Evolutionary conservation across 2,797 vertebrate species (phyloP).

Genomic region (Molossus alvarezi): DNA sequence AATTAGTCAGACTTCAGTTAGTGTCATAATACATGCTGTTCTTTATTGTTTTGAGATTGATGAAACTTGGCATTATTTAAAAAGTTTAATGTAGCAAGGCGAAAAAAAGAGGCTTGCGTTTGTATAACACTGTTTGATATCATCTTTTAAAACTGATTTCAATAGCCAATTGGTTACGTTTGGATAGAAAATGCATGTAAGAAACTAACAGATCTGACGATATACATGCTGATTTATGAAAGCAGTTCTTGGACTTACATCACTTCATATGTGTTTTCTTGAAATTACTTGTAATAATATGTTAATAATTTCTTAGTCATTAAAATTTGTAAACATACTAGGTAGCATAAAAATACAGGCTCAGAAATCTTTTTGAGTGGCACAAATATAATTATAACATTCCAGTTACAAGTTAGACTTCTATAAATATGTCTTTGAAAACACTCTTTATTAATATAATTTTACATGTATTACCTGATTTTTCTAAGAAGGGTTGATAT

Average conservation of each 20-base stretch:
- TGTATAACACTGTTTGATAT: slow-evolving; percentile 26
- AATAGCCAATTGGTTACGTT: slow-evolving; percentile 75
- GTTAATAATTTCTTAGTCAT: slow-evolving; percentile 76
- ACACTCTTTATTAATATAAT: slow-evolving; percentile 67
- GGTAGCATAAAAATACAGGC: slow-evolving; percentile 69
- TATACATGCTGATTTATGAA: slow-evolving; percentile 77
- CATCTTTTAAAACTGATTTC: slow-evolving; percentile 66
- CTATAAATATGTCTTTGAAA: slow-evolving; percentile 69
- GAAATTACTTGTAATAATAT: slow-evolving; percentile 80
- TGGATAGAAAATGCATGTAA: slow-evolving; percentile 78
- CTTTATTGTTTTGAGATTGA: slow-evolving; percentile 80
- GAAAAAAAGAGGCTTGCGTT: slow-evolving; percentile 70
- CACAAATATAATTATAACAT: slow-evolving; percentile 78
- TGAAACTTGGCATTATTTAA: slow-evolving; percentile 59
- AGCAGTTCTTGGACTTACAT: slow-evolving; percentile 73
- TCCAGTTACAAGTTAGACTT: slow-evolving; percentile 70
- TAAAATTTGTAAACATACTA: slow-evolving; percentile 67
- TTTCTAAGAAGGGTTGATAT: slow-evolving; percentile 69
- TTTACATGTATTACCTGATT: slow-evolving; percentile 72
- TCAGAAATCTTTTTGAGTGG: slow-evolving; percentile 77
- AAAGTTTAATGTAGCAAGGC: slow-evolving; percentile 77
- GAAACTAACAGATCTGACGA: slow-evolving; percentile 74
- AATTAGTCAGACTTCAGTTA: slow-evolving; percentile 80
- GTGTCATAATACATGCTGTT: slow-evolving; percentile 67
- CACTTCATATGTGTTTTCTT: slow-evolving; percentile 81